A percentile compares a stretch with the other conserved stretches of the same genome.
Evolutionary conservation across 2,797 vertebrate genomes (phyloP).

Genomic region (Rachycentron canadum): DNA sequence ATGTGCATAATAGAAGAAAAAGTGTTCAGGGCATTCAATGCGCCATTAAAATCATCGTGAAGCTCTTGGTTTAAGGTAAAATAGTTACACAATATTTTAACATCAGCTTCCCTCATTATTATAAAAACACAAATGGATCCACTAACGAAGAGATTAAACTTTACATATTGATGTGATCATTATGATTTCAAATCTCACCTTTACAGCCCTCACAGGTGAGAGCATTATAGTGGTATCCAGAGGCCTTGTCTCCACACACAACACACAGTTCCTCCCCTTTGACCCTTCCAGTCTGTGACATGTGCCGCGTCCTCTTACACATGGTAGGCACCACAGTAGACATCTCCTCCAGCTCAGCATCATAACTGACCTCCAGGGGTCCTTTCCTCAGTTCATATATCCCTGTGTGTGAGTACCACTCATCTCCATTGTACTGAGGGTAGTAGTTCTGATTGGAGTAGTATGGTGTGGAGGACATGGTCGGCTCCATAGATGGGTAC

Average conservation of each 20-base stretch:
- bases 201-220: constrained; percentile 99
- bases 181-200: constrained; percentile 84
- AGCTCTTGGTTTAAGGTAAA: neutral
- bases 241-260: constrained; percentile 98
- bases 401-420: constrained; percentile 92
- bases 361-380: constrained; percentile 88
- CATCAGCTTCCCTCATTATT: neutral
- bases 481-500: constrained; percentile 89
- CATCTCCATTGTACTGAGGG: constrained; percentile 89
- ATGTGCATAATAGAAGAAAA: neutral
- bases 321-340: constrained; percentile 80
- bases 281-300: constrained; percentile 85
- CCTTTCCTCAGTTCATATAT: constrained; percentile 92
- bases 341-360: constrained; percentile 85
- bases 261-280: constrained; percentile 98
- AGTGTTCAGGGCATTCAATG: too few relatives aligned
- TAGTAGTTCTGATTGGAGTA: constrained; percentile 93
- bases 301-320: constrained; percentile 89
- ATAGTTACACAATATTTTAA: neutral
- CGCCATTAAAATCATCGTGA: neutral
- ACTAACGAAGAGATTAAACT: neutral
- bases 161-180: neutral
- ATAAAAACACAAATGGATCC: neutral
- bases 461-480: constrained; percentile 89
- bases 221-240: constrained; percentile 98